phyloP scores from a whole-genome alignment of 2,113 vertebrate species.

The Pelmatolapia mariae region DNA sequence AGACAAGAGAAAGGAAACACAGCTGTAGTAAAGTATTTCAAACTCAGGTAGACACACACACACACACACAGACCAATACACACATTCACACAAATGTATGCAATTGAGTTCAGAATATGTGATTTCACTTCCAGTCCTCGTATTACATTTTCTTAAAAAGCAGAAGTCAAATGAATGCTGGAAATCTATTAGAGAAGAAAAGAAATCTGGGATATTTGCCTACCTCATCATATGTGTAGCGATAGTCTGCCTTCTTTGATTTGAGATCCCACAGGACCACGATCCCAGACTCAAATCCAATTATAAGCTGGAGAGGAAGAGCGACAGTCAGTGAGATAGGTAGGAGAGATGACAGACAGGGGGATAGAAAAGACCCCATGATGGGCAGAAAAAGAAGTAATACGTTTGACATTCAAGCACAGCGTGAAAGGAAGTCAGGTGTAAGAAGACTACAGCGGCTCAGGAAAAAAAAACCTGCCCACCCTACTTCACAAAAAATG shows the following conservation, averaged over 20 bases:
- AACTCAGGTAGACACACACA: background rate
- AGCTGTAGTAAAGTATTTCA: background rate
- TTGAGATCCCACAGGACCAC: conserved; percentile 98
- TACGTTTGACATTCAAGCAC: conserved; percentile 54
- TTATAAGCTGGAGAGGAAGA: conserved; percentile 85
- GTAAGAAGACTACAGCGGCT: conserved; percentile 1
- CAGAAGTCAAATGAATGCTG: background rate
- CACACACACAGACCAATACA: background rate
- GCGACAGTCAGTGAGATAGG: conserved; percentile 41
- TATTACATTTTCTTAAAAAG: background rate
- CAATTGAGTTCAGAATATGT: conserved; percentile 27
- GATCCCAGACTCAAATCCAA: conserved; percentile 97
- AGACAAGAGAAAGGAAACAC: background rate
- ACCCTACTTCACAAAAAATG: background rate
- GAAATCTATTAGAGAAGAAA: conserved; percentile 1
- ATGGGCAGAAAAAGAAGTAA: conserved; percentile 17
- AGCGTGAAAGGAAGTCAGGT: conserved; percentile 34
- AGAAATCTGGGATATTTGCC: conserved; percentile 17
- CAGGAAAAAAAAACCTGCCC: background rate
- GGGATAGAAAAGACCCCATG: conserved; percentile 34
- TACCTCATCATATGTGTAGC: conserved; percentile 99
- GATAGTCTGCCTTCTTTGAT: conserved; percentile 97
- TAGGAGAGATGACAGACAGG: conserved; percentile 27
- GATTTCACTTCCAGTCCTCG: conserved; percentile 24
- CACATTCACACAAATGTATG: background rate